Base-by-base conservation (phyloP, 2,113 vertebrate genomes). In the Thunnus maccoyii region DNA sequence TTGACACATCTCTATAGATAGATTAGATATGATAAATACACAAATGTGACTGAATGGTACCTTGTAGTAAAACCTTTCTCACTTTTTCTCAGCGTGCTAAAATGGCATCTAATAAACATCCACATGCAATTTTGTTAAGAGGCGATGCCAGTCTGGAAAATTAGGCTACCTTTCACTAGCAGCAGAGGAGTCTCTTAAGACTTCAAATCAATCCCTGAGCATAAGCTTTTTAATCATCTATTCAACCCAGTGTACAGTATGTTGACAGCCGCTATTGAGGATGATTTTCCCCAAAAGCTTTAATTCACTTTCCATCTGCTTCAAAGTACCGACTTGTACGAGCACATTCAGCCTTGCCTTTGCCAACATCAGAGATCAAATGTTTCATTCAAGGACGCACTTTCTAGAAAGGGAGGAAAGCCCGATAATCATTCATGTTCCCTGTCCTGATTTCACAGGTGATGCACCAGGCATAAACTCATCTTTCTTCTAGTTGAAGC, bases 111-210 rank as follows among this genome's bases (percentile, higher is more conserved):
- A 55, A 87, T 22, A 55, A 87, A 76, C 69, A 78, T 66, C 51
- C 20, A 13, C 52, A 30, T 30, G 63, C n/a, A 13, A 64, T 84
- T 86, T 67, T 68, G 30, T 36, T 3, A 72, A 62, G 50, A 73
- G n/a, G 32, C 55, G 13, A 70, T 30, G 78, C 64, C 58, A 67
- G 60, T 65, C 46, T 88, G 17, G 30, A 71, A 87, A 88, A 87
- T 87, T 56, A 91, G 44, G 36, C 70, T 47, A 87, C 80, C 55
- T 73, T 89, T 89, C 85, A 84, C 22, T 58, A 64, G 67, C 80
- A 27, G 69, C 4, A 10, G 71, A 83, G 86, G 72, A 62, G 62
- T 66, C 61, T 76, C 60, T 75, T 10, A 55, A 41, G 61, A 80
- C 41, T 69, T 67, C 25, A 16, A 70, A 74, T 66, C 41, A 60